Percentiles rank a stretch among this genome's conserved stretches.
Conservation (phyloP, 2,113 vertebrate genomes). For the Alethe diademata region DNA sequence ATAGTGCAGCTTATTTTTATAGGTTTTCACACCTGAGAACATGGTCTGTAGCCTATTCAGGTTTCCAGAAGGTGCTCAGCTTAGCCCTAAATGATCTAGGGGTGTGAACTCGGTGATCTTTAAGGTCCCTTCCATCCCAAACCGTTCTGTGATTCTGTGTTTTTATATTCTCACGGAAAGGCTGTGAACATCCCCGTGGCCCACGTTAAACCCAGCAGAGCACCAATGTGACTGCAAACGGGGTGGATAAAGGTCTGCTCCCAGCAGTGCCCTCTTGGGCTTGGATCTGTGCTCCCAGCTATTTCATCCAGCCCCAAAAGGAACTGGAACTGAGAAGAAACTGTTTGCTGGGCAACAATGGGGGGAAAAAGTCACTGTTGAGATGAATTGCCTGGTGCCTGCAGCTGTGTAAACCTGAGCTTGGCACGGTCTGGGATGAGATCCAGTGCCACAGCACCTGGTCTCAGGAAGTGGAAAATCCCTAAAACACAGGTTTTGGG, state of each 20-base stretch:
- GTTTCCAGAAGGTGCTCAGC: background rate
- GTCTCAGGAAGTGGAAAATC: background rate
- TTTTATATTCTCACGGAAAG: background rate
- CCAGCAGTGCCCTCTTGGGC: background rate
- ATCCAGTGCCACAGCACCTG: background rate
- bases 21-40: background rate
- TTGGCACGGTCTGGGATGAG: background rate
- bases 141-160: background rate
- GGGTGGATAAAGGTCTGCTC: background rate
- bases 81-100: background rate
- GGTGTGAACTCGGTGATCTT: background rate
- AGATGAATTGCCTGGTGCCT: background rate
- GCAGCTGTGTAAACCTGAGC: background rate
- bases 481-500: background rate
- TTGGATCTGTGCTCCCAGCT: background rate
- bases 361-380: background rate
- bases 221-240: rapidly evolving
- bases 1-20: background rate
- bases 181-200: background rate
- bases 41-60: background rate
- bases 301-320: background rate
- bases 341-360: background rate
- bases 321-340: background rate
- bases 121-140: background rate
- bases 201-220: rapidly evolving